phyloP scores from a whole-genome alignment of 2,797 vertebrate species.

The Cossypha heuglini region DNA sequence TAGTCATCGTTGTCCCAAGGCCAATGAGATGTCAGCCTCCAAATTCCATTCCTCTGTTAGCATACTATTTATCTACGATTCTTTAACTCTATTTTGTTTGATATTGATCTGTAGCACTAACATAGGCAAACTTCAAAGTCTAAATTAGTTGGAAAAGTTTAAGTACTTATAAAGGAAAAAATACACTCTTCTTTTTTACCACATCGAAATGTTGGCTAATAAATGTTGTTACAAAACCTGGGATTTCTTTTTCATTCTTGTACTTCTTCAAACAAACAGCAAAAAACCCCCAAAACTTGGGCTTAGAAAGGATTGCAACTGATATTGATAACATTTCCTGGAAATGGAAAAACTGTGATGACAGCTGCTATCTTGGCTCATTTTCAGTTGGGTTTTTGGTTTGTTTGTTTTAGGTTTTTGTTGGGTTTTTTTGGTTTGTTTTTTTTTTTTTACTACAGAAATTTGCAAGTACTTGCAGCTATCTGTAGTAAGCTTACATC shows the following conservation, averaged over 20 bases:
- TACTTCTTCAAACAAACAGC: not conserved
- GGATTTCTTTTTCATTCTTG: slow-evolving; percentile 26
- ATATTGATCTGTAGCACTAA: not conserved
- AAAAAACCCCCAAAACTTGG: not conserved
- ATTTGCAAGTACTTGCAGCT: slow-evolving; percentile 24
- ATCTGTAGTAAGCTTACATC: slow-evolving; percentile 40
- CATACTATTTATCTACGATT: slow-evolving; percentile 7
- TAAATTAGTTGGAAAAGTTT: not conserved
- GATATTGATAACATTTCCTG: slow-evolving; percentile 61
- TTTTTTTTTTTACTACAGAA: not conserved
- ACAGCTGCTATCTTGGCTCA: slow-evolving; percentile 48
- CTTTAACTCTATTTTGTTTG: slow-evolving; percentile 3
- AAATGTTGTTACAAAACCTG: not conserved
- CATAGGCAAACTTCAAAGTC: not conserved
- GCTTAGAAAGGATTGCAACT: slow-evolving; percentile 35
- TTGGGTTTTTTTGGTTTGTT: not conserved
- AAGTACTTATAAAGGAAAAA: not conserved
- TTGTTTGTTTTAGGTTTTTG: not conserved
- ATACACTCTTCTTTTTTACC: not conserved
- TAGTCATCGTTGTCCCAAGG: not conserved
- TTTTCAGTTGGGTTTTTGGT: slow-evolving; percentile 3
- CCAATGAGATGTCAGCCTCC: not conserved
- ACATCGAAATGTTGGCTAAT: not conserved
- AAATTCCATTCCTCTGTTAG: not conserved
- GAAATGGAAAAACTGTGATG: slow-evolving; percentile 36